Conservation (phyloP, 2,888 invertebrate species). For the Smittia sp. region DNA sequence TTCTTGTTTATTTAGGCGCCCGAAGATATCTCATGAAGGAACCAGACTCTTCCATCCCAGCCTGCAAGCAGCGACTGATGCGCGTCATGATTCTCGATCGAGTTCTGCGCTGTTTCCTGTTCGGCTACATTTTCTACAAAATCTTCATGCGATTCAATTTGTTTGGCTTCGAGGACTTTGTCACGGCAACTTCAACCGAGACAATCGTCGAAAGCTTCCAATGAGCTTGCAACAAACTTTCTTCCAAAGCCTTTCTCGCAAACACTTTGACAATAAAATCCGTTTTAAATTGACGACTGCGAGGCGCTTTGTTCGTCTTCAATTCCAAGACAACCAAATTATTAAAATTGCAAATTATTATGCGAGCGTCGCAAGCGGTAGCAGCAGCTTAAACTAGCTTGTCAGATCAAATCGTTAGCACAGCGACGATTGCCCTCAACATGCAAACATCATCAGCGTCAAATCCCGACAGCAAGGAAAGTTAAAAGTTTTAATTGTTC, state of each 20-base stretch:
- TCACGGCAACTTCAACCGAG: not conserved
- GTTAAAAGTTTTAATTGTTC: not conserved
- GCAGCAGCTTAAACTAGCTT: too few species aligned
- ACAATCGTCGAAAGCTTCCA: constrained; percentile 6
- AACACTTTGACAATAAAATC: not conserved
- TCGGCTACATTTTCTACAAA: not conserved
- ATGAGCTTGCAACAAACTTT: not conserved
- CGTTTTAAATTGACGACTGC: not conserved
- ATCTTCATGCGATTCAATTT: constrained; percentile 4
- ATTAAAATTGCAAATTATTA: too few species aligned
- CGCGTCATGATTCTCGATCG: constrained; percentile 8
- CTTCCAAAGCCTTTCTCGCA: not conserved
- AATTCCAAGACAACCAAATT: too few species aligned
- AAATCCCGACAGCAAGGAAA: not conserved
- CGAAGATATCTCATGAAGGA: constrained; percentile 50
- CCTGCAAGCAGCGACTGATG: constrained; percentile 7
- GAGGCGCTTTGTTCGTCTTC: not conserved
- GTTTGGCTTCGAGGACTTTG: not conserved
- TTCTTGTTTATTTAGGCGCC: constrained; percentile 46
- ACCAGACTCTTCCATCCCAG: constrained; percentile 43
- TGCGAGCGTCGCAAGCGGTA: too few species aligned
- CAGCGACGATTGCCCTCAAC: not conserved
- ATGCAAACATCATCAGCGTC: not conserved
- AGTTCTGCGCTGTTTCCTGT: not conserved
- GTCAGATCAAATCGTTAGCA: not conserved